Evolutionary conservation across 2,888 invertebrate species (phyloP).

Genomic region (Cryptocephalus moraei): DNA sequence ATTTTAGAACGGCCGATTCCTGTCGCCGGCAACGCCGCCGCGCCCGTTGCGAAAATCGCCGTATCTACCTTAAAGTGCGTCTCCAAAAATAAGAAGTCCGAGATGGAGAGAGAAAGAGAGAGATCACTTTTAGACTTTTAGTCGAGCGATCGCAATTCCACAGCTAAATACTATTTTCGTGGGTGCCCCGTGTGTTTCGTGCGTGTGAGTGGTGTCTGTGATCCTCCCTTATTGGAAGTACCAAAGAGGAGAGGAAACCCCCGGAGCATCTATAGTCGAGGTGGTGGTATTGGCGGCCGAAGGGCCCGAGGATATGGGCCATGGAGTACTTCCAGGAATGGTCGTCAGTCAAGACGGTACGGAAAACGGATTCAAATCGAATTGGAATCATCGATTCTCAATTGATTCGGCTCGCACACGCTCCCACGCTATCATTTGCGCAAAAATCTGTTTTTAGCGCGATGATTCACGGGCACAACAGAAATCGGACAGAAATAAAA

Average conservation of each 20-base stretch:
- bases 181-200: not conserved
- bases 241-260: not conserved
- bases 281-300: too few species aligned
- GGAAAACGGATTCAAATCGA: too few species aligned
- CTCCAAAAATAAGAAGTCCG: conserved; percentile 32
- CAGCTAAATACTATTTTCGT: not conserved
- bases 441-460: too few species aligned
- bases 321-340: conserved; percentile 41
- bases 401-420: too few species aligned
- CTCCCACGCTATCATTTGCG: too few species aligned
- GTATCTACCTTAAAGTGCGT: conserved; percentile 23
- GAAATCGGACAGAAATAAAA: too few species aligned
- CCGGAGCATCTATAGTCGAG: too few species aligned
- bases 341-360: conserved; percentile 19
- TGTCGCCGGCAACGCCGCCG: too few species aligned
- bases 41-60: not conserved
- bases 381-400: too few species aligned
- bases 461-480: too few species aligned
- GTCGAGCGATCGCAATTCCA: not conserved
- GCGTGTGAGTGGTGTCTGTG: not conserved
- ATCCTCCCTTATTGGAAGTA: not conserved
- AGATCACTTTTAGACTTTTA: not conserved
- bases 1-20: too few species aligned
- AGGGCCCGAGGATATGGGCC: conserved; percentile 27
- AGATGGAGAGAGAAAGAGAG: not conserved